Evolutionary conservation across 1,140 invertebrate genomes (phyloP), one percentile per base, ranked within the genome.

Genomic region (Aricia agestis): DNA sequence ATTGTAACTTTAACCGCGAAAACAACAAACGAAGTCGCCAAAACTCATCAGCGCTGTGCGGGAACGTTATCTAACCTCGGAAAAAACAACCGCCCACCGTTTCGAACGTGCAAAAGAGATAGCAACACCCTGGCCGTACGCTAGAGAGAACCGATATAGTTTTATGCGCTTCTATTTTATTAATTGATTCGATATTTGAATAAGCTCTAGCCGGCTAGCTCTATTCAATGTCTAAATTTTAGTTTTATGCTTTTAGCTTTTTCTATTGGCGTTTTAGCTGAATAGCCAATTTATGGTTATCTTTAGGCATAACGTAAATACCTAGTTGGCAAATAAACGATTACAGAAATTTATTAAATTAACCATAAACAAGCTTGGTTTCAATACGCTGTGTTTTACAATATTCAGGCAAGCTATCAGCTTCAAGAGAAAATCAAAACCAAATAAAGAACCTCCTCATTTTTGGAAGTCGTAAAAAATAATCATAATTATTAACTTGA

Each of bases 1-100:
- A 36, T 36, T 36, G 36, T 36, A 36, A 2, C 6, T 5, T 36
- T 36, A 52, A 52, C 45, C 45, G 13, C 45, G 11, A 6, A 13
- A 52, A 11, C 5, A 52, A 52, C 45, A 52, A 52, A 52, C 45
- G 45, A 52, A 52, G 45, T 78, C 76, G 70, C 78, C 81, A 80
- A 84, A 82, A 81, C 77, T 82, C 78, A 82, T 82, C 78, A 82
- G 80, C 73, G 78, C 81, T 79, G 79, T 69, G 67, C 68, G 58
- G 19, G 19, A 63, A 25, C 83, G 83, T 85, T 85, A 87, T 81
- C 78, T 87, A 85, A 79, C 85, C 80, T 82, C 80, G 78, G 85
- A 86, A 87, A 87, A 87, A 86, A 79, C 82, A 71, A 77, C 67
- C 83, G 80, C 85, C 84, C 83, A 82, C 74, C 76, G 83, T 87